Evolutionary conservation across 2,113 vertebrate genomes (phyloP), one percentile per base, ranked within the genome.

Genomic region (Scolopax mira): DNA sequence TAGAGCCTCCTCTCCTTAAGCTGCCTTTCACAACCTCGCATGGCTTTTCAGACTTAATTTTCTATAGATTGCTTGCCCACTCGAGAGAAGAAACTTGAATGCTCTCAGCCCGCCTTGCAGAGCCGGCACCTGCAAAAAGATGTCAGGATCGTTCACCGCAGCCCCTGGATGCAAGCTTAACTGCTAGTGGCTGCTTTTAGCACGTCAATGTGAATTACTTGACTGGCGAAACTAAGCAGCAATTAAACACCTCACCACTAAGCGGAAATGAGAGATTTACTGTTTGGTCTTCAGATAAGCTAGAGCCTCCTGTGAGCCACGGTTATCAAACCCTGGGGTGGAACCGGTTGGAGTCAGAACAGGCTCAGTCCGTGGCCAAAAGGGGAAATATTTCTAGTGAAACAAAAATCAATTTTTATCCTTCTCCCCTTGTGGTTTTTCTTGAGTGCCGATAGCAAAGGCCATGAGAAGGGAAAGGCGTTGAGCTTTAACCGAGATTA

Each of bases 1-100:
- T 0, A 65, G 49, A 60, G 25, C 44, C 39, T 88, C 49, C 49
- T 71, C 21, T 67, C 62, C 48, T 87, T 85, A 90, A 82, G 58
- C 80, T 73, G 87, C 89, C 86, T 90, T 73, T 85, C 90, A 61
- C 70, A 72, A 44, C 74, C 82, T 72, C 90, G 84, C 69, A 13
- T n/a, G 79, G 96, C 97, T 97, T 98, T 98, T 98, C 98, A 98
- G 97, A 97, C 98, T 98, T 98, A 98, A 98, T 98, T 98, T 98
- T 98, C 98, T 97, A 89, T 97, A 98, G 98, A 98, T 98, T 98
- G 98, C 98, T 97, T 98, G 97, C 97, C 98, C 98, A 97, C 97
- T 98, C 94, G 88, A 98, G 98, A 98, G 98, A 95, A 98, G 98
- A 98, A 97, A 97, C 94, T 94, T 96, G 98, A 98, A 98, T 96